A percentile compares a stretch with the other conserved stretches of the same genome.
phyloP scores from a whole-genome alignment of 2,113 vertebrate genomes.

The Lepus americanus region DNA sequence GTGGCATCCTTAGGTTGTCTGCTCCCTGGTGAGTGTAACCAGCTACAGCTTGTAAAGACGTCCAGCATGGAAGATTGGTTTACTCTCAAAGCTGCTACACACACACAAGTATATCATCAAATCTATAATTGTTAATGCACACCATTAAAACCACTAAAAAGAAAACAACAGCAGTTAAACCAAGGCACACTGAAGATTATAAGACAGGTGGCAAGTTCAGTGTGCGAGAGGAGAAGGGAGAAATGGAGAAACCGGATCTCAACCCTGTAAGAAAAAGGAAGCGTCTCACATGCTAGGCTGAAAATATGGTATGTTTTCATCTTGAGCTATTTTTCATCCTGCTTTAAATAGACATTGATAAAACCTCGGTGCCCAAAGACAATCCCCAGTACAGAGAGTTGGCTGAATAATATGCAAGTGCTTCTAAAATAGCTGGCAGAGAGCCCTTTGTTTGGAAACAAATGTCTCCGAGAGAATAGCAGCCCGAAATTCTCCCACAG shows the following conservation, averaged over 20 bases:
- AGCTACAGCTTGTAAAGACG: slow-evolving; percentile 53
- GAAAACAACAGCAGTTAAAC: not conserved
- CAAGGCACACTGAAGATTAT: not conserved
- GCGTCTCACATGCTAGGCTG: slow-evolving; percentile 40
- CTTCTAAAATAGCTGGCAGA: slow-evolving; percentile 72
- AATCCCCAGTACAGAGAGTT: slow-evolving; percentile 59
- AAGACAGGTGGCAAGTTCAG: slow-evolving; percentile 46
- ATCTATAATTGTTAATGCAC: not conserved
- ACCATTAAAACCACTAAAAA: not conserved
- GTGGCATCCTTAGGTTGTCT: not conserved
- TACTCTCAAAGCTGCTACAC: not conserved
- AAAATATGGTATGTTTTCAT: slow-evolving; percentile 69
- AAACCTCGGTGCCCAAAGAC: slow-evolving; percentile 64
- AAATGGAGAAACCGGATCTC: slow-evolving; percentile 10
- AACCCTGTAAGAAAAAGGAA: slow-evolving; percentile 40
- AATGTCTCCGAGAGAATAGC: slow-evolving; percentile 75
- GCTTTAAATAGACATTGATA: slow-evolving; percentile 78
- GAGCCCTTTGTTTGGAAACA: slow-evolving; percentile 81
- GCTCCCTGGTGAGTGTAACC: slow-evolving; percentile 9
- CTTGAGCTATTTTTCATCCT: slow-evolving; percentile 68
- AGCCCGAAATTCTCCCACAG: not conserved
- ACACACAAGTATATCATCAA: not conserved
- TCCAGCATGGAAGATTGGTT: slow-evolving; percentile 41
- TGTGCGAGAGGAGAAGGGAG: not conserved
- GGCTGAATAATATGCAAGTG: slow-evolving; percentile 71